A percentile compares a stretch with the other conserved stretches of the same genome.
Evolutionary conservation across 2,797 vertebrate species (phyloP).

Genomic region (Urophycis tenuis): DNA sequence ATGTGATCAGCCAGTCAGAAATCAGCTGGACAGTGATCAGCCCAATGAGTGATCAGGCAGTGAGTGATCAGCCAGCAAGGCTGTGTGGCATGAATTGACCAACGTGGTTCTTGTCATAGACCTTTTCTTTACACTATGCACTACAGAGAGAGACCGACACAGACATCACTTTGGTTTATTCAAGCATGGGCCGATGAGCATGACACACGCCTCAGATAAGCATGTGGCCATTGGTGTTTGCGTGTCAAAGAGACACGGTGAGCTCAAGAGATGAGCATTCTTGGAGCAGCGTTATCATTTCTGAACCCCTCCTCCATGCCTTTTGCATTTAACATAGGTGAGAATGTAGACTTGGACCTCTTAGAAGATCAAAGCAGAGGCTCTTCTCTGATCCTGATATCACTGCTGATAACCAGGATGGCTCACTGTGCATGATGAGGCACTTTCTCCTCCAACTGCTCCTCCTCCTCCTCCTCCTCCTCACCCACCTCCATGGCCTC

Average conservation of each 20-base stretch:
- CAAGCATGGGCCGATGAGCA: not conserved
- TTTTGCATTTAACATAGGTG: no score
- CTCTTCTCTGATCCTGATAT: conserved; percentile 30
- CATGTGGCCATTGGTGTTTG: not conserved
- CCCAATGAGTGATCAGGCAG: not conserved
- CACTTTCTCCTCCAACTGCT: conserved; percentile 44
- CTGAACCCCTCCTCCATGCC: not conserved
- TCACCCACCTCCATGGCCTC: conserved; percentile 21
- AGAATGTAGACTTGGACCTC: conserved; percentile 3
- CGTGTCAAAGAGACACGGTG: not conserved
- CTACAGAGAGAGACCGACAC: no score
- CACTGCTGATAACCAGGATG: conserved; percentile 36
- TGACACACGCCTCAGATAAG: not conserved
- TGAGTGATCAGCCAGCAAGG: not conserved
- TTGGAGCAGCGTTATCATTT: not conserved
- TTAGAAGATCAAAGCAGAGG: conserved; percentile 22
- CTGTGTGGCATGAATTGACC: not conserved
- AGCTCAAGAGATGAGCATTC: not conserved
- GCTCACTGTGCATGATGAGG: conserved; percentile 53
- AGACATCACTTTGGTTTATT: no score
- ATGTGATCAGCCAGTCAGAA: not conserved
- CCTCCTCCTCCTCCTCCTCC: not conserved
- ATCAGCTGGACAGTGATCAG: not conserved
- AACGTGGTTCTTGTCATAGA: not conserved
- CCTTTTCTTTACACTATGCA: no score